phyloP scores from a whole-genome alignment of 2,113 vertebrate genomes.

The Machaerirhynchus nigripectus region DNA sequence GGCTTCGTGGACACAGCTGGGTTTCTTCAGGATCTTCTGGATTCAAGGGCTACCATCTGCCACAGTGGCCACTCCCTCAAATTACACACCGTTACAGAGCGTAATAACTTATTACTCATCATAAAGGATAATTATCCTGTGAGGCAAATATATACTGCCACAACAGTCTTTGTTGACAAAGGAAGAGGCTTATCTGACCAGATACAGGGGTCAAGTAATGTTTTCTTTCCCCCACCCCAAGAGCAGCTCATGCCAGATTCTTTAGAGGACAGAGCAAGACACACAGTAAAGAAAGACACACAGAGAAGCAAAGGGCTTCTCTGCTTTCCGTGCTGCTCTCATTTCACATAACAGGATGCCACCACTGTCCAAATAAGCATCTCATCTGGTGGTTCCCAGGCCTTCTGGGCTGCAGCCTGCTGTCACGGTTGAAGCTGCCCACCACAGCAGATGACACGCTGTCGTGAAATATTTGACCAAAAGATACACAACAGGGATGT shows the following conservation, averaged over 20 bases:
- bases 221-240: neutral
- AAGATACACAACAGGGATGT: neutral
- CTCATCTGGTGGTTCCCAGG: neutral
- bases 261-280: neutral
- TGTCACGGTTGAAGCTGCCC: neutral
- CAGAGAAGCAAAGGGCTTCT: neutral
- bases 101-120: neutral
- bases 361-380: neutral
- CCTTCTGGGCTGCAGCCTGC: neutral
- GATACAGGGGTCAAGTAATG: neutral
- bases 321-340: neutral
- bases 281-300: neutral
- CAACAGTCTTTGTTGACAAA: neutral
- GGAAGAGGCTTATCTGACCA: neutral
- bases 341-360: neutral
- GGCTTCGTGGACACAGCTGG: neutral
- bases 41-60: neutral
- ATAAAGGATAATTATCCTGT: neutral
- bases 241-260: neutral
- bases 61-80: neutral
- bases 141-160: neutral
- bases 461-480: neutral
- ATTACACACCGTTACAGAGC: neutral
- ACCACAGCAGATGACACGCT: rapidly evolving
- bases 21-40: neutral